Conservation (phyloP, 2,888 invertebrate genomes). For the Achlya flavicornis region DNA sequence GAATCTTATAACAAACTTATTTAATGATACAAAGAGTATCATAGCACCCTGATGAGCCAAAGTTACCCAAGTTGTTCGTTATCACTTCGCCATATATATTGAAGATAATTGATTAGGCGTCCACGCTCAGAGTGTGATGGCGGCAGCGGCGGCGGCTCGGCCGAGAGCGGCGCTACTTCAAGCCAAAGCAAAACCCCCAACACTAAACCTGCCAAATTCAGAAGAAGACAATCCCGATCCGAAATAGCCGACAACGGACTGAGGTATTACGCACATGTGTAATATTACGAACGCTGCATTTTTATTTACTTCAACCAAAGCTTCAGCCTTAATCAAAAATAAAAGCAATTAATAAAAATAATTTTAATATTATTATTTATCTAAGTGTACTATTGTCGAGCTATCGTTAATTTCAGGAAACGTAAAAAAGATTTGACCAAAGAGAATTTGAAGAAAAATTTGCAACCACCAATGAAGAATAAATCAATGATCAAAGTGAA, state of each 20-base stretch:
- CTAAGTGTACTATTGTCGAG: neutral
- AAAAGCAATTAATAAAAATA: neutral
- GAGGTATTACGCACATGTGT: constrained; percentile 24
- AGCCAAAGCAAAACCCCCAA: constrained; percentile 68
- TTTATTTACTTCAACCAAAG: neutral
- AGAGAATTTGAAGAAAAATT: constrained; percentile 61
- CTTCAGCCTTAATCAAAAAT: neutral
- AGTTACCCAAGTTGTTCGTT: no score
- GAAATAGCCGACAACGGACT: constrained; percentile 65
- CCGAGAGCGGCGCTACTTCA: constrained; percentile 76
- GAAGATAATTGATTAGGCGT: constrained; percentile 45
- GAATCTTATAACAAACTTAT: no score
- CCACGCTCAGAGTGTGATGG: constrained; percentile 71
- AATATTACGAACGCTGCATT: neutral
- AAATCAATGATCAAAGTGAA: constrained; percentile 65
- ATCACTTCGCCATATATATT: neutral
- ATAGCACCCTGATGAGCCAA: no score
- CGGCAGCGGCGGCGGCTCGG: constrained; percentile 74
- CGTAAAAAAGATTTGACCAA: constrained; percentile 72
- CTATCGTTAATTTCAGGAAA: constrained; percentile 58
- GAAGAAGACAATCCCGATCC: constrained; percentile 67
- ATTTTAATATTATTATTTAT: neutral
- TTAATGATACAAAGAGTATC: no score
- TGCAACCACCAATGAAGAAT: constrained; percentile 57
- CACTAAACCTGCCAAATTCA: constrained; percentile 67